Evolutionary conservation across 2,888 invertebrate genomes (phyloP).

Genomic region (Drosophila peninsularis): DNA sequence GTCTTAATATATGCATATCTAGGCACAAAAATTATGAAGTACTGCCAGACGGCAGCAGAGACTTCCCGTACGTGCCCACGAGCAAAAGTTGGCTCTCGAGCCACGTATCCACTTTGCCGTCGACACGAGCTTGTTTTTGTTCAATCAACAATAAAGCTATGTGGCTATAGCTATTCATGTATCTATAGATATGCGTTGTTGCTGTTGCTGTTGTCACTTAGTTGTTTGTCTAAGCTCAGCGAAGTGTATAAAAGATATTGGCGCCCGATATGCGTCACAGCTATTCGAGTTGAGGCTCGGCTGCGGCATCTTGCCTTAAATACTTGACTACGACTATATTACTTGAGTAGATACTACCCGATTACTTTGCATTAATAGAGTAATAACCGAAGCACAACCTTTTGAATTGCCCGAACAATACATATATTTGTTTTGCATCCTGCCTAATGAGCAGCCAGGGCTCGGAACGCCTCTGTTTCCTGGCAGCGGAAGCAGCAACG

Average conservation of each 20-base stretch:
- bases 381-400: constrained; percentile 52
- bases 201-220: constrained; percentile 36
- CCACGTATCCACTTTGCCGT: constrained; percentile 60
- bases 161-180: constrained; percentile 29
- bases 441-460: constrained; percentile 60
- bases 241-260: constrained; percentile 75
- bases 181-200: constrained; percentile 30
- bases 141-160: constrained; percentile 74
- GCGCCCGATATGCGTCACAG: constrained; percentile 61
- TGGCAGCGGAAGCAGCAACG: constrained; percentile 55
- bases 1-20: constrained; percentile 53
- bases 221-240: constrained; percentile 72
- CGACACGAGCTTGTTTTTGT: constrained; percentile 66
- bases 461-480: constrained; percentile 47
- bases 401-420: constrained; percentile 28
- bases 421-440: constrained; percentile 42
- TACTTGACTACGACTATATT: constrained; percentile 56
- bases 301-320: constrained; percentile 5
- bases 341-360: constrained; percentile 27
- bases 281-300: constrained; percentile 33
- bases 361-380: constrained; percentile 62
- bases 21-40: constrained; percentile 62
- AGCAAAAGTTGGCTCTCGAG: constrained; percentile 25
- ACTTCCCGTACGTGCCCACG: constrained; percentile 40
- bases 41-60: constrained; percentile 29